Evolutionary conservation across 1,140 invertebrate species (phyloP), one percentile per base, ranked within the genome.

Genomic region (Heliconius eleuchia): DNA sequence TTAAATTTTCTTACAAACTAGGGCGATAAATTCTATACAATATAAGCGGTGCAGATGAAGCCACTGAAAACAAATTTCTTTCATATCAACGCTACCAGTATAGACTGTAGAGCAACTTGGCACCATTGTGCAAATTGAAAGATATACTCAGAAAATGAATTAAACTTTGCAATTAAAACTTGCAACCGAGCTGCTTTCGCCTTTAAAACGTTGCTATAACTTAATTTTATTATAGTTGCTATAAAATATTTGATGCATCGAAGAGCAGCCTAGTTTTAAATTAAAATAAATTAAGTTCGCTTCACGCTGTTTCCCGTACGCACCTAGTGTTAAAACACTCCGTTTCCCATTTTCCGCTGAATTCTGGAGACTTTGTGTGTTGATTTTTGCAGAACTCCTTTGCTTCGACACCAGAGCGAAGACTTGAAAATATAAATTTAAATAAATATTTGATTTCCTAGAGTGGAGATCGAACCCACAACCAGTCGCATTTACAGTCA

Each of bases 111-210:
- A 76, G 18, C 30, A 75, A 23, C 74, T 75, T 23, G 74, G 52
- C 74, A 23, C 6, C 34, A 75, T 75, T 75, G 74, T 60, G 74
- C 52, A n/a, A 70, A 46, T 72, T 72, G 70, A 71, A 55, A 86
- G 86, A 86, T 87, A 81, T 55, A 55, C 79, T 83, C 82, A 83
- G 76, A 85, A 84, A 87, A 85, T 86, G 76, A 85, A 87, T 89
- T 85, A 83, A 87, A 86, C 83, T 85, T 85, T 80, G 80, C 83
- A 86, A 89, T 89, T 89, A 89, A 87, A 89, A 89, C 80, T 89
- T 87, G 42, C 79, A 76, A 50, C 74, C 71, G 39, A 76, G 57
- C 60, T 70, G 46, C 23, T 60, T 60, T 70, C 74, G 57, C 34
- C 52, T 80, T 75, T 76, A 13, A 75, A 66, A 52, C 75, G 71